Evolutionary conservation across 2,113 vertebrate genomes (phyloP).

Genomic region (rat (Rattus norvegicus)): GRCr8 NC_086027.1:89369001-89369500

Average conservation of each 20-base stretch:
- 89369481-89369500: background rate
- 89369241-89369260: background rate
- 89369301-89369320: background rate
- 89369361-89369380: background rate
- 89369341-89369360: background rate
- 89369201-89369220: background rate
- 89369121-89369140: background rate
- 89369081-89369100: background rate
- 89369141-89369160: background rate
- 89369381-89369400: background rate
- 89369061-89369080: accelerated
- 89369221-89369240: background rate
- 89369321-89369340: background rate
- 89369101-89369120: background rate
- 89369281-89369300: background rate
- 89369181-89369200: background rate
- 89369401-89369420: background rate
- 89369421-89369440: background rate
- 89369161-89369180: background rate
- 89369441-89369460: background rate
- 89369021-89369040: background rate
- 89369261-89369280: background rate
- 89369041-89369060: accelerated
- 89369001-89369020: background rate
- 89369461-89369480: background rate